Evolutionary conservation across 2,888 invertebrate species (phyloP), one percentile per base, ranked within the genome.

Genomic region (Idaea dimidiata): DNA sequence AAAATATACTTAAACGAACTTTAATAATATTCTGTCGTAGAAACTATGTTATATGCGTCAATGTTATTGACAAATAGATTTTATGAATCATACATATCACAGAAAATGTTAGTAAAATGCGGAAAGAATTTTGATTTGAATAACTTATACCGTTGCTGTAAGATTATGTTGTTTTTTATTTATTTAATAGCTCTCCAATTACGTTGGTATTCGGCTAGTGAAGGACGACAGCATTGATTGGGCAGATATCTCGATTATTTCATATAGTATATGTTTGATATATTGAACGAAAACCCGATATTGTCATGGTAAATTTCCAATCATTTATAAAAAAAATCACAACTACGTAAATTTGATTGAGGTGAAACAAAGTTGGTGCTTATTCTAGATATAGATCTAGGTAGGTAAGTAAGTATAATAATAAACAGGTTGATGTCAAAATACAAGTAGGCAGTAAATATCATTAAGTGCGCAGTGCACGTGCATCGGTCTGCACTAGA

Each of bases 171-270:
- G 67, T 53, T 53, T 66, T 69, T 72, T 68, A n/a, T 69, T 68
- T 72, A 43, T 43, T 72, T 78, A 79, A 78, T 76, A 74, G 68
- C 72, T 80, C 74, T 71, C 74, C 77, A 77, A 80, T 79, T 80
- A 80, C 72, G 73, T 74, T 71, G 75, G 80, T 76, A 79, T 78
- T 77, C 74, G 65, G 72, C 68, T 73, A 63, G 69, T 66, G 76
- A 80, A 79, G 78, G 76, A 77, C 75, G 72, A 66, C 72, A 71
- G 67, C 75, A 72, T 76, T 75, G 74, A 81, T 74, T 75, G 71
- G 73, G 71, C 62, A 71, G 72, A 59, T 72, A 65, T 64, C 69
- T 73, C 69, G 69, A 74, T 75, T 72, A 72, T 66, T 74, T 63
- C 66, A 64, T 70, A 17, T 56, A 56, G 56, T 14, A 56, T 16